Evolutionary conservation across 2,797 vertebrate genomes (phyloP).

Genomic region (Distichodus sexfasciatus): DNA sequence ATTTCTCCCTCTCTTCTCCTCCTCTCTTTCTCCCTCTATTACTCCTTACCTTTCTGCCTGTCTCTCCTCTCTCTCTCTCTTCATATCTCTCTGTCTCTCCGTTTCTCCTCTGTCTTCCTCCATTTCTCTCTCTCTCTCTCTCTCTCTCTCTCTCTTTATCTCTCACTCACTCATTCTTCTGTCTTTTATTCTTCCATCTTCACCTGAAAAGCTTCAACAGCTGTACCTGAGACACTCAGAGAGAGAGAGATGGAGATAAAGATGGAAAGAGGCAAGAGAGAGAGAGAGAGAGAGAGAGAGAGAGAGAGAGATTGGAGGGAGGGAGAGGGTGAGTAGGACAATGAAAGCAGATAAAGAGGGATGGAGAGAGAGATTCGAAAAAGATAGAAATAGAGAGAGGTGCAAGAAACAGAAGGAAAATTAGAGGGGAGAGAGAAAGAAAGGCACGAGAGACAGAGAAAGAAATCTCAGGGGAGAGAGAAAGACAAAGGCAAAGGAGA

Average conservation of each 20-base stretch:
- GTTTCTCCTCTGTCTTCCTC: constrained; percentile 39
- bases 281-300: not conserved
- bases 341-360: not conserved
- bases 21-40: constrained; percentile 32
- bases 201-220: no score
- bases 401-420: not conserved
- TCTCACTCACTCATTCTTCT: no score
- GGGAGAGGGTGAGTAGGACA: not conserved
- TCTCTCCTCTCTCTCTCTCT: constrained; percentile 23
- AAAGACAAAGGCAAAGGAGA: not conserved
- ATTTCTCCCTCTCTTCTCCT: constrained; percentile 20
- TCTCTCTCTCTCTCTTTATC: not conserved
- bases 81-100: not conserved
- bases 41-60: constrained; percentile 45
- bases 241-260: not conserved
- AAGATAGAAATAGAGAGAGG: not conserved
- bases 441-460: not conserved
- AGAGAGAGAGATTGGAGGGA: not conserved
- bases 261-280: not conserved
- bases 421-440: not conserved
- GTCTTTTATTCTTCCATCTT: no score
- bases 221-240: not conserved
- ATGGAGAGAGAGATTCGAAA: not conserved
- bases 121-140: constrained; percentile 17
- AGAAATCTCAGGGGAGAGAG: not conserved